These are phyloP conservation scores for Synergus laeviventris DNA, from an alignment of 2,888 invertebrate genomes.

Conservation along the genomic window DNA sequence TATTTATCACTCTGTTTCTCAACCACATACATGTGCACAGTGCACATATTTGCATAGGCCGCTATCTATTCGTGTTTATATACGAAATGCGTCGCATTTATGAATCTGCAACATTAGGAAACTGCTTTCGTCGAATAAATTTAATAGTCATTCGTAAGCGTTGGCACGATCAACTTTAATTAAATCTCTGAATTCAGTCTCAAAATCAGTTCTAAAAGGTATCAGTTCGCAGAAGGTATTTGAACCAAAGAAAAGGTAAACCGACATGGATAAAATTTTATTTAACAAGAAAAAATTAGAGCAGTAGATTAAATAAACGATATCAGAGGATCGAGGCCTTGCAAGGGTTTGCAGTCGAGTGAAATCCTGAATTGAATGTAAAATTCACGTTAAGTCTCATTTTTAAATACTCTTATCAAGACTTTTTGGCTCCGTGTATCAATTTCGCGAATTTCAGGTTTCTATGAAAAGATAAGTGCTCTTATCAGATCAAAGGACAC, in stretches of 20 bases:
- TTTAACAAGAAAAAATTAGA: neutral
- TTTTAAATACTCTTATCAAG: neutral
- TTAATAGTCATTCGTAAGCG: neutral
- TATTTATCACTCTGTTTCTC: neutral
- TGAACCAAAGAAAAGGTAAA: neutral
- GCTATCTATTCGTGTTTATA: neutral
- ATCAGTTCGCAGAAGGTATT: neutral
- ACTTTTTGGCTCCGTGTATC: neutral
- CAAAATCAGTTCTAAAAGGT: too few species aligned
- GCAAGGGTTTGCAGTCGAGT: neutral
- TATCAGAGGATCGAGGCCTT: neutral
- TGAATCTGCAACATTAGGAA: conserved; percentile 22
- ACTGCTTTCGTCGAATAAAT: conserved; percentile 3
- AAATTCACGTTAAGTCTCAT: neutral
- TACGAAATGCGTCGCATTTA: conserved; percentile 19
- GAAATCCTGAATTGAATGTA: neutral
- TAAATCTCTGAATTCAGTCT: neutral
- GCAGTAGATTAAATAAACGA: neutral
- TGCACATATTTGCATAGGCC: conserved; percentile 3
- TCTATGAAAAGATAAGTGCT: neutral
- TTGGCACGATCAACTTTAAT: neutral
- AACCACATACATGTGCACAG: neutral
- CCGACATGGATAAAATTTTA: neutral
- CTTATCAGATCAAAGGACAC: neutral
- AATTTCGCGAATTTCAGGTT: neutral